Base-by-base conservation (phyloP, 2,797 vertebrate genomes). In the Acanthornis magna region DNA sequence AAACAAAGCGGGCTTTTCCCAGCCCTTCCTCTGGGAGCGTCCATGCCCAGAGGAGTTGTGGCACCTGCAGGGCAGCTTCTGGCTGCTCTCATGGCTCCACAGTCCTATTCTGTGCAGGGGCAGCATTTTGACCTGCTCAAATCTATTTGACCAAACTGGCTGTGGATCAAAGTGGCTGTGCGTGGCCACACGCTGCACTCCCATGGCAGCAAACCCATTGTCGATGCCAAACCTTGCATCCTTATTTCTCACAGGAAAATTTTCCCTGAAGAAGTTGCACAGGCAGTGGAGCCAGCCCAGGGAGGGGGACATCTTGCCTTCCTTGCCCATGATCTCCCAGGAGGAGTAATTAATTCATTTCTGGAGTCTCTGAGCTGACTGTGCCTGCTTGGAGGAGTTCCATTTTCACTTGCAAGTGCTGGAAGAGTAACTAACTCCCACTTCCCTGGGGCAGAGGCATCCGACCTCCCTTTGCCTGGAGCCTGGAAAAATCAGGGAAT, bases 171-270 rank as follows among this genome's bases (percentile, higher is more conserved):
- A 70, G 65, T 17, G 43, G 36, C 77, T 0, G 0, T n/a, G 51
- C 0, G 0, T 42, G 67, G 74, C 72, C 0, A 0, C 42, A 27
- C 0, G 2, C 79, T 79, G 60, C 0, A 0, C 63, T 89, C 53
- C 71, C 0, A 0, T 26, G 32, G 54, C 77, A 54, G 84, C 57
- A 85, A 62, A 81, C 14, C 36, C 3, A 0, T 10, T 36, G 83
- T 67, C 1, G 0, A 30, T 2, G 4, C 79, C 67, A 82, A 83
- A 62, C 51, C 48, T 88, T 53, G 13, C 1, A 3, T 81, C 58
- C 76, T 51, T 86, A 50, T 34, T 89, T 85, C 79, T 89, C 47
- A 65, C 0, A 27, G 77, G 73, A 84, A 66, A 54, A 58, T 72
- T 85, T 82, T 57, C 84, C 70, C 65, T 15, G 57, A 54, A 78